Evolutionary conservation across 1,140 invertebrate genomes (phyloP).

Genomic region (Dryas iulia): DNA sequence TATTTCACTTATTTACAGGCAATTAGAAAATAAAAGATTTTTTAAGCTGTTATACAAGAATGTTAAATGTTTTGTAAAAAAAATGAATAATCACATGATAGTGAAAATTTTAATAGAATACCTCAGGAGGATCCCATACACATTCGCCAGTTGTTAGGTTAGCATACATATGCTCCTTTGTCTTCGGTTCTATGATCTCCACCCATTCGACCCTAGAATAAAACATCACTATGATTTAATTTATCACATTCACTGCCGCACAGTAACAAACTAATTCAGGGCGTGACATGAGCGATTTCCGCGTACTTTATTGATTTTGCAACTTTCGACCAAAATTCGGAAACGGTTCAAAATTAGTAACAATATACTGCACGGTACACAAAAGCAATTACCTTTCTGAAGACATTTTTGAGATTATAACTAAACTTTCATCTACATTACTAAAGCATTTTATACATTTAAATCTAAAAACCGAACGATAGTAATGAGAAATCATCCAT

Average conservation of each 20-base stretch:
- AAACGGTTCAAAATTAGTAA: conserved; percentile 43
- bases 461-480: conserved; percentile 66
- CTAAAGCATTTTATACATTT: conserved; percentile 59
- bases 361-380: conserved; percentile 11
- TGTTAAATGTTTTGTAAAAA: neutral
- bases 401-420: conserved; percentile 57
- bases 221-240: conserved; percentile 58
- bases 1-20: too few relatives aligned
- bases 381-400: conserved; percentile 66
- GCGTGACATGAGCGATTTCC: conserved; percentile 79
- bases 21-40: neutral
- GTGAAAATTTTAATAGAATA: conserved; percentile 39
- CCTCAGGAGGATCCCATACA: conserved; percentile 97
- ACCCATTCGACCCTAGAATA: conserved; percentile 96
- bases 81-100: neutral
- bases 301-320: conserved; percentile 79
- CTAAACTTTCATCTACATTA: conserved; percentile 41
- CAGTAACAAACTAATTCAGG: conserved; percentile 66
- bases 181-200: conserved; percentile 98
- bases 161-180: conserved; percentile 99
- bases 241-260: conserved; percentile 40
- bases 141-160: conserved; percentile 98
- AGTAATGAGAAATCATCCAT: conserved; percentile 67
- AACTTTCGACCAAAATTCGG: conserved; percentile 70
- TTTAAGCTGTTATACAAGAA: neutral